Percentiles rank a stretch among this genome's conserved stretches.
Evolutionary conservation across 2,888 invertebrate genomes (phyloP).

Genomic region (Galerucella nymphaeae): DNA sequence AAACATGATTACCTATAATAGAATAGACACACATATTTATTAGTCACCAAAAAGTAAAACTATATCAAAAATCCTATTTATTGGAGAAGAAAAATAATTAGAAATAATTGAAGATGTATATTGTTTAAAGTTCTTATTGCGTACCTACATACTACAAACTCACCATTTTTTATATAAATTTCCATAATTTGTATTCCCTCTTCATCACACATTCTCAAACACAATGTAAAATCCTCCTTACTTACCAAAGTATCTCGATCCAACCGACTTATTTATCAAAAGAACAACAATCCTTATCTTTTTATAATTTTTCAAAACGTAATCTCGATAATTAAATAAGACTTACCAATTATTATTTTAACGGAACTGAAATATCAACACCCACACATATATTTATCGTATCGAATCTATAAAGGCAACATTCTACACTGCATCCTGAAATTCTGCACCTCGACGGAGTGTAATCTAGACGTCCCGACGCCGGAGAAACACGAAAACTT

Average conservation of each 20-base stretch:
- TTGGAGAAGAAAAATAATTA: too few relatives aligned
- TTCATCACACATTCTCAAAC: not conserved
- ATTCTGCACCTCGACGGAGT: slow-evolving; percentile 51
- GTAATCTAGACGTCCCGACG: slow-evolving; percentile 40
- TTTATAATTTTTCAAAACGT: not conserved
- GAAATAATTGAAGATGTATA: not conserved
- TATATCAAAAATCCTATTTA: too few relatives aligned
- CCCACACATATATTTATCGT: slow-evolving; percentile 5
- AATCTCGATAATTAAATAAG: not conserved
- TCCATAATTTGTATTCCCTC: not conserved
- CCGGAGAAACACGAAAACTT: slow-evolving; percentile 52
- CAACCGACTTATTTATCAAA: not conserved
- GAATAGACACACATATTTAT: too few relatives aligned
- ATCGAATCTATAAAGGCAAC: slow-evolving; percentile 8
- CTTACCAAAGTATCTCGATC: not conserved
- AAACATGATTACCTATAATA: too few relatives aligned
- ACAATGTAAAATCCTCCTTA: not conserved
- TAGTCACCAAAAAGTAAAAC: too few relatives aligned
- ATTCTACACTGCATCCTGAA: slow-evolving; percentile 20
- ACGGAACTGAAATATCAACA: not conserved
- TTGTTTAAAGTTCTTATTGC: not conserved
- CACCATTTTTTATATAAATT: not conserved
- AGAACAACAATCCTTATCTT: not conserved
- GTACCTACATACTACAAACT: not conserved
- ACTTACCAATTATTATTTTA: not conserved